Evolutionary conservation across 1,140 invertebrate genomes (phyloP).

Genomic region (Prorops nasuta): DNA sequence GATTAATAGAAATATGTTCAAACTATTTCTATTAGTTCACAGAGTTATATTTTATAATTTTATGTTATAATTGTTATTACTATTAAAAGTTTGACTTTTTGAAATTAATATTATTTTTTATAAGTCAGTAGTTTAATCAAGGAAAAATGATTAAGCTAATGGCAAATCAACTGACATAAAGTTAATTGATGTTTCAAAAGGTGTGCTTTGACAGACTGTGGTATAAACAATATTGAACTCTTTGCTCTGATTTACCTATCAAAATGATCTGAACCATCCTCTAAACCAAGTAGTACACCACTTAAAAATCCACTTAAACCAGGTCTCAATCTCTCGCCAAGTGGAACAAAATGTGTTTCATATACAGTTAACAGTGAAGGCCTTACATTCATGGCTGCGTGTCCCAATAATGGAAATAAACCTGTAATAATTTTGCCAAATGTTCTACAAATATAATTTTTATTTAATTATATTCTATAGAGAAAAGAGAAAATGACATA

Average conservation of each 20-base stretch:
- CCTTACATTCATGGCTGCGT: constrained; percentile 90
- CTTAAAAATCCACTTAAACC: constrained; percentile 85
- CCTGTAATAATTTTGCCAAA: constrained; percentile 56
- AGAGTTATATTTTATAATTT: too few species aligned
- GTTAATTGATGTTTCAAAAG: too few species aligned
- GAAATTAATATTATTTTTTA: too few species aligned
- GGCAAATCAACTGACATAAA: too few species aligned
- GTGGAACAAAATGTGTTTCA: constrained; percentile 87
- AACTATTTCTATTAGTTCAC: too few species aligned
- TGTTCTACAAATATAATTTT: constrained; percentile 1
- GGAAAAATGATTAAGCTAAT: too few species aligned
- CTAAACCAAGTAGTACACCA: constrained; percentile 81
- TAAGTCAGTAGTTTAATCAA: too few species aligned
- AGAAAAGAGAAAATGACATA: constrained; percentile 34
- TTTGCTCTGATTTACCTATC: constrained; percentile 61
- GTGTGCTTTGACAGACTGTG: too few species aligned
- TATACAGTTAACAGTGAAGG: constrained; percentile 83
- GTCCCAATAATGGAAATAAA: constrained; percentile 83
- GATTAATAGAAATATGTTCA: too few species aligned
- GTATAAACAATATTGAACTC: too few species aligned
- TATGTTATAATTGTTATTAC: too few species aligned
- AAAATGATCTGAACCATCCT: constrained; percentile 90
- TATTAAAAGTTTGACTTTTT: too few species aligned
- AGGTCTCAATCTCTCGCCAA: constrained; percentile 77
- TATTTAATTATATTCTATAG: constrained; percentile 3